phyloP scores from a whole-genome alignment of 2,113 vertebrate genomes.

The Brachyhypopomus gauderio region DNA sequence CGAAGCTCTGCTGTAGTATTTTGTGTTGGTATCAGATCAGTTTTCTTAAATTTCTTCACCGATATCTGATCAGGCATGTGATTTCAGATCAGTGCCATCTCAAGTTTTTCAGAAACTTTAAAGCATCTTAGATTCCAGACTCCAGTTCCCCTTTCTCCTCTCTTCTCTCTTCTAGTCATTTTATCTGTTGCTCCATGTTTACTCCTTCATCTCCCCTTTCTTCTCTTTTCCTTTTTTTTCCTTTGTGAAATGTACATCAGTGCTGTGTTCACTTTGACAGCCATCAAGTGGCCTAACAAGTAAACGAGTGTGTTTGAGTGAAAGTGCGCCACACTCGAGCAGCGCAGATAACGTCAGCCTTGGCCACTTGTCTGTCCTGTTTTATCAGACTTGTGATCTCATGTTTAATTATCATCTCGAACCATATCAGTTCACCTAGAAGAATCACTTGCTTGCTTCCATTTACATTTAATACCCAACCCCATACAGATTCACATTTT shows the following conservation, averaged over 20 bases:
- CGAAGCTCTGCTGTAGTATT: no score
- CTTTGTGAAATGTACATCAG: neutral
- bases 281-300: conserved; percentile 15
- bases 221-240: neutral
- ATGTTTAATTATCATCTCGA: conserved; percentile 6
- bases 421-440: neutral
- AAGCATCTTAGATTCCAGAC: no score
- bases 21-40: no score
- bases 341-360: neutral
- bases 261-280: conserved; percentile 6
- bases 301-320: neutral
- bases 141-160: neutral
- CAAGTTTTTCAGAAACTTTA: no score
- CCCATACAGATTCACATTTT: neutral
- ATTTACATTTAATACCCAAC: neutral
- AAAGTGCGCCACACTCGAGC: neutral
- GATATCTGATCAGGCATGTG: no score
- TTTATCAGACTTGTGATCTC: neutral
- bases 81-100: no score
- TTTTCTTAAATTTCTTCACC: no score
- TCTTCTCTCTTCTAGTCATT: neutral
- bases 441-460: neutral
- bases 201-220: neutral
- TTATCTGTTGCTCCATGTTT: neutral
- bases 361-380: neutral